phyloP scores from a whole-genome alignment of 1,140 invertebrate species.

The Camponotus vicinus region DNA sequence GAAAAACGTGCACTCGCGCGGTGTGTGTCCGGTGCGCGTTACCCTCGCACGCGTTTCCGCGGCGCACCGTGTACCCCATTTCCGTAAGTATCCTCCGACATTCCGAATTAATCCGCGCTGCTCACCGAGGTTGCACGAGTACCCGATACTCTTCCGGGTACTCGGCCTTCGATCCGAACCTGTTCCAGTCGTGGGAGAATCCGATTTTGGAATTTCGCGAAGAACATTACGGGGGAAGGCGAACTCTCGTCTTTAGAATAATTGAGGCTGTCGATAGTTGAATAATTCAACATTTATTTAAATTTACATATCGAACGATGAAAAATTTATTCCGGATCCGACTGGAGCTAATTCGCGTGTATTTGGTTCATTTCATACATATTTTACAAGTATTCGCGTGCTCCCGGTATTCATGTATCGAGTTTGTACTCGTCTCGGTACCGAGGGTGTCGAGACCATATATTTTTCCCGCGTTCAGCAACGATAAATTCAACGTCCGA shows the following conservation, averaged over 20 bases:
- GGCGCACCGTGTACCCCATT: constrained; percentile 51
- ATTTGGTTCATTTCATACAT: not conserved
- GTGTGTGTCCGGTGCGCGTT: constrained; percentile 18
- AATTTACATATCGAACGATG: not conserved
- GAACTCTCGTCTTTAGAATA: not conserved
- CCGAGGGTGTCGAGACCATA: not conserved
- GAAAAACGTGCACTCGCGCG: constrained; percentile 41
- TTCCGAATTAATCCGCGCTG: no score
- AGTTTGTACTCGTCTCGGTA: not conserved
- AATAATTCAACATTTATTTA: not conserved
- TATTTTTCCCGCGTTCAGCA: not conserved
- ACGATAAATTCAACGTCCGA: constrained; percentile 25
- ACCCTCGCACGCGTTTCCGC: not conserved
- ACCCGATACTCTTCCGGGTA: not conserved
- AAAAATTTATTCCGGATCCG: not conserved
- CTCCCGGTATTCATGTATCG: not conserved
- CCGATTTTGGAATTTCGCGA: not conserved
- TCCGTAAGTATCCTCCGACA: constrained; percentile 28
- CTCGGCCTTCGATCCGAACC: constrained; percentile 28
- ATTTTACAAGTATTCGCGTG: constrained; percentile 3
- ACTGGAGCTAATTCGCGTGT: not conserved
- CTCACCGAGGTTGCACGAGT: not conserved
- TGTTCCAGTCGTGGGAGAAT: not conserved
- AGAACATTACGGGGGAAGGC: not conserved
- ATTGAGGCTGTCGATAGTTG: not conserved